Evolutionary conservation across 2,113 vertebrate genomes (phyloP).

Genomic region (Phoenicopterus ruber): DNA sequence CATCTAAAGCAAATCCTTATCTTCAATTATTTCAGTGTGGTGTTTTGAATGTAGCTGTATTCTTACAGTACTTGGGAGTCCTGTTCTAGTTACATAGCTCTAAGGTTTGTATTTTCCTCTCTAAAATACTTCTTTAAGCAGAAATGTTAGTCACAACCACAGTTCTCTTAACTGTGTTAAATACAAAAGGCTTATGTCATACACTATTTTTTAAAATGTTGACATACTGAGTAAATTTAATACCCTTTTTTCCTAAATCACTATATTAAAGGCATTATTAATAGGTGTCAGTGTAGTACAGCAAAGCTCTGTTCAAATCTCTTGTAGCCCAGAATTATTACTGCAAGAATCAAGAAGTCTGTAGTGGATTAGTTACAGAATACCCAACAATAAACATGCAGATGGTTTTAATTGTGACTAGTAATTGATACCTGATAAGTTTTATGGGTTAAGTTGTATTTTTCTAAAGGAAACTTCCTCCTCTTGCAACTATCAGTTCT

Average conservation of each 20-base stretch:
- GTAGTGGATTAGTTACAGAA: background rate
- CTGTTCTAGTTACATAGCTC: background rate
- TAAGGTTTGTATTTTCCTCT: background rate
- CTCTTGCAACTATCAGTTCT: background rate
- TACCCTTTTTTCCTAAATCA: background rate
- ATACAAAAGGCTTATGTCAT: background rate
- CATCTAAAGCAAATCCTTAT: constrained; percentile 55
- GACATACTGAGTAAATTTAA: background rate
- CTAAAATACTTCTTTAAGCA: background rate
- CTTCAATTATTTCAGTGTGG: constrained; percentile 52
- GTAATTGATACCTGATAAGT: background rate
- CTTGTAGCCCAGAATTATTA: background rate
- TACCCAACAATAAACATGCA: background rate
- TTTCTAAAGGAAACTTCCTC: background rate
- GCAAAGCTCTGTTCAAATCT: background rate
- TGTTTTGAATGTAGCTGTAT: constrained; percentile 32
- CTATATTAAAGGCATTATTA: background rate
- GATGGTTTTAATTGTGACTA: background rate
- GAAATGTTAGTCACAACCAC: background rate
- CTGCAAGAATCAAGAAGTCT: background rate
- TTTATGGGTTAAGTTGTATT: background rate
- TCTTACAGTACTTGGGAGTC: background rate
- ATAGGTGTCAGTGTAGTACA: background rate
- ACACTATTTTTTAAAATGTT: background rate
- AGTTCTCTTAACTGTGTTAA: background rate